A percentile compares a stretch with the other conserved stretches of the same genome.
Evolutionary conservation across 2,113 vertebrate species (phyloP).

Genomic region (Centropus unirufus): DNA sequence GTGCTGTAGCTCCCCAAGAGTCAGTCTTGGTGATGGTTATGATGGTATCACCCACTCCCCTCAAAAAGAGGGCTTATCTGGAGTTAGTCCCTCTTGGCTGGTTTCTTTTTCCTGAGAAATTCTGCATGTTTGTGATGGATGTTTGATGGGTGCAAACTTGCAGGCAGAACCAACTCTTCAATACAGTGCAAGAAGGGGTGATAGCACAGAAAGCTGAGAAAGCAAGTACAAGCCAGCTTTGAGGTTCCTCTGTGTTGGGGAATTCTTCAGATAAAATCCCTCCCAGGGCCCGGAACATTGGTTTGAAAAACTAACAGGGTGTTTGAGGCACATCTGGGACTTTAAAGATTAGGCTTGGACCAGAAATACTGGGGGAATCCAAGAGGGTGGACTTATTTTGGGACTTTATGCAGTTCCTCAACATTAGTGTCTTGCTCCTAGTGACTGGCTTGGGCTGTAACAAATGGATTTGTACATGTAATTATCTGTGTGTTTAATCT

Average conservation of each 20-base stretch:
- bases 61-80: background rate
- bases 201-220: background rate
- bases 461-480: background rate
- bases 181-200: accelerated
- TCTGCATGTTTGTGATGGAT: accelerated
- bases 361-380: background rate
- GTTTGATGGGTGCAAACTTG: background rate
- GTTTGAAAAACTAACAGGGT: background rate
- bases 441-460: background rate
- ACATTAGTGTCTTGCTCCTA: background rate
- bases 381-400: too few relatives aligned
- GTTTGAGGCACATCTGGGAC: background rate
- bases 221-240: background rate
- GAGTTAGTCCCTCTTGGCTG: too few relatives aligned
- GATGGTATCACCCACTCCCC: accelerated
- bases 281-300: background rate
- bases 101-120: background rate
- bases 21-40: background rate
- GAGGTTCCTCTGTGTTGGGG: background rate
- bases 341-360: background rate
- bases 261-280: background rate
- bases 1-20: accelerated
- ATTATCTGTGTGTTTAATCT: background rate
- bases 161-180: background rate
- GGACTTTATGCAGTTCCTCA: background rate